These are phyloP conservation scores for Oreamnos americanus DNA, from an alignment of 2,113 vertebrate species.

Conservation along the genomic window DNA sequence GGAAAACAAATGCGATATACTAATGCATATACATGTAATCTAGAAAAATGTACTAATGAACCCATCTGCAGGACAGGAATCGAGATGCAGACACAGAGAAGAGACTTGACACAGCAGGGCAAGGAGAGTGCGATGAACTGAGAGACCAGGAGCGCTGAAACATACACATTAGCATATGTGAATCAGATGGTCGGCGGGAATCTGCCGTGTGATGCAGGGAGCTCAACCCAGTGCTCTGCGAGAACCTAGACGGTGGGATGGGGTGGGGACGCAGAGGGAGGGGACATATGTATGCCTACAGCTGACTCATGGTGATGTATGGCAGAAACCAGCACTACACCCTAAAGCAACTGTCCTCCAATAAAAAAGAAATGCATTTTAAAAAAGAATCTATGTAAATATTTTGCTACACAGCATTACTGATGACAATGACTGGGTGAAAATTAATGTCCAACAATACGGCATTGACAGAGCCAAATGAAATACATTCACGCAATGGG, in stretches of 20 bases:
- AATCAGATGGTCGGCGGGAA: background rate
- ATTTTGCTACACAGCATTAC: background rate
- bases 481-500: background rate
- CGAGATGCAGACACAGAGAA: background rate
- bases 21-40: background rate
- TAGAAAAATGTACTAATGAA: background rate
- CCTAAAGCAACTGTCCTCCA: background rate
- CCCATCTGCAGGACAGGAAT: background rate
- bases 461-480: background rate
- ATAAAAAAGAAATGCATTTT: background rate
- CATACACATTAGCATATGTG: background rate
- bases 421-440: background rate
- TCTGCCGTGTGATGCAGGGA: background rate
- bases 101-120: background rate
- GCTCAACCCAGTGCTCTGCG: background rate
- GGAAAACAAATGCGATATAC: background rate
- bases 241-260: background rate
- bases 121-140: background rate
- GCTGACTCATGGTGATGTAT: background rate
- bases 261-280: background rate
- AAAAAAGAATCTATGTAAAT: background rate
- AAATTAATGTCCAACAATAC: background rate
- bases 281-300: background rate
- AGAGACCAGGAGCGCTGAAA: background rate
- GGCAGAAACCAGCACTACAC: background rate